phyloP scores from a whole-genome alignment of 2,888 invertebrate species.

The Diaphora mendica region DNA sequence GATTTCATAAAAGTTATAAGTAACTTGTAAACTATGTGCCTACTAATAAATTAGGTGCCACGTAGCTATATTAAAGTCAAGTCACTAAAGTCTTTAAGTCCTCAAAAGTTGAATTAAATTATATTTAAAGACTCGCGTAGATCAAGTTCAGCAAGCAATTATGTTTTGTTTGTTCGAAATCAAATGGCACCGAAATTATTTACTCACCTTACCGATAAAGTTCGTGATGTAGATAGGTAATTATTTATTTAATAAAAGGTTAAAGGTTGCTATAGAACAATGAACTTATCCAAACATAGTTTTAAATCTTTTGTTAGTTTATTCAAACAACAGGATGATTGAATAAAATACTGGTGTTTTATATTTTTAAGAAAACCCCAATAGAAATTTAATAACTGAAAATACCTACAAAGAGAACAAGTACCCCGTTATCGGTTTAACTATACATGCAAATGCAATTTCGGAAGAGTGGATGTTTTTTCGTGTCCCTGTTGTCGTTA shows the following conservation, averaged over 20 bases:
- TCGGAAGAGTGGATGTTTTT: not conserved
- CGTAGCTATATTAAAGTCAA: not conserved
- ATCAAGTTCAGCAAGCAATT: slow-evolving; percentile 32
- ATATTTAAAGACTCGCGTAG: slow-evolving; percentile 18
- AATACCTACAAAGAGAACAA: not conserved
- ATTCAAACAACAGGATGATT: not conserved
- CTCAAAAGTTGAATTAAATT: not conserved
- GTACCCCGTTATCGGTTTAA: not conserved
- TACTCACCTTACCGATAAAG: slow-evolving; percentile 26
- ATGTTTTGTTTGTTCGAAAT: slow-evolving; percentile 14
- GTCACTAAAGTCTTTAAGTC: not conserved
- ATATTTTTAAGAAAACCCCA: not conserved
- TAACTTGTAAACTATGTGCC: not conserved
- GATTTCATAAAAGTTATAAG: not conserved
- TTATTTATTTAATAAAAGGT: slow-evolving; percentile 27
- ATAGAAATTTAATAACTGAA: not conserved
- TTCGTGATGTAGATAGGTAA: slow-evolving; percentile 25
- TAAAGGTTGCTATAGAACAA: slow-evolving; percentile 19
- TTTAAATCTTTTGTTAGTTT: not conserved
- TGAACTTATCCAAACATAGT: slow-evolving; percentile 1
- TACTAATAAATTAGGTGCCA: not conserved
- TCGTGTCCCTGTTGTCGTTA: not conserved
- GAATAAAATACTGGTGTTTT: not conserved
- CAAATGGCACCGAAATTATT: slow-evolving; percentile 29
- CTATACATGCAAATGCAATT: not conserved